Evolutionary conservation across 2,888 invertebrate genomes (phyloP).

Genomic region (Drosophila birchii): DNA sequence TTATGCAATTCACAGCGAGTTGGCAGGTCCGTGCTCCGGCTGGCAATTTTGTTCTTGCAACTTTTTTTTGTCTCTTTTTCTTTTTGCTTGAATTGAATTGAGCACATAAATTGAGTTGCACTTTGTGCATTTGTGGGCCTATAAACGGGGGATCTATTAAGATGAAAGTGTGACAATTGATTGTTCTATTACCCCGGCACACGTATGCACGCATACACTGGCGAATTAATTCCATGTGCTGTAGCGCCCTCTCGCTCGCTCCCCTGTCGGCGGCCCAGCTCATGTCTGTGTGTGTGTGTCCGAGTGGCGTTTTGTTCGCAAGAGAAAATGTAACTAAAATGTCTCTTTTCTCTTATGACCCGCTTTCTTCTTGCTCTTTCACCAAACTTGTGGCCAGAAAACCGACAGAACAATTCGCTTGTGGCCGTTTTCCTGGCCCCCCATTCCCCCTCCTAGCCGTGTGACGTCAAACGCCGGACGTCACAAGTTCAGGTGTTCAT

Average conservation of each 20-base stretch:
- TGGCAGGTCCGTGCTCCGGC: conserved; percentile 25
- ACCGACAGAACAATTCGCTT: conserved; percentile 3
- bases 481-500: conserved; percentile 46
- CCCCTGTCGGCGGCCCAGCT: conserved; percentile 30
- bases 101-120: conserved; percentile 16
- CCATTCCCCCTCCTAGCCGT: neutral
- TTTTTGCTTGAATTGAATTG: neutral
- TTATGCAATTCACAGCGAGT: conserved; percentile 44
- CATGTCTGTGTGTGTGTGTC: neutral
- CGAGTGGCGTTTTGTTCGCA: conserved; percentile 5
- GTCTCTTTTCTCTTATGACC: conserved; percentile 46
- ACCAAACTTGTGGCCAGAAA: conserved; percentile 15
- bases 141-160: conserved; percentile 1
- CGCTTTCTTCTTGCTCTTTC: conserved; percentile 26
- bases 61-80: neutral
- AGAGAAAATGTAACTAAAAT: conserved; percentile 35
- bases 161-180: conserved; percentile 34
- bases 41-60: conserved; percentile 2
- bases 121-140: conserved; percentile 12
- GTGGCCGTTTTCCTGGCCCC: conserved; percentile 11
- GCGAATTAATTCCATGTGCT: conserved; percentile 66
- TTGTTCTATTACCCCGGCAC: conserved; percentile 26
- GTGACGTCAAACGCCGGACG: conserved; percentile 62
- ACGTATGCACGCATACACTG: conserved; percentile 16
- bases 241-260: conserved; percentile 56